A percentile compares a stretch with the other conserved stretches of the same genome.
Conservation (phyloP, 2,888 invertebrate genomes). For the Homarus gammarus region DNA sequence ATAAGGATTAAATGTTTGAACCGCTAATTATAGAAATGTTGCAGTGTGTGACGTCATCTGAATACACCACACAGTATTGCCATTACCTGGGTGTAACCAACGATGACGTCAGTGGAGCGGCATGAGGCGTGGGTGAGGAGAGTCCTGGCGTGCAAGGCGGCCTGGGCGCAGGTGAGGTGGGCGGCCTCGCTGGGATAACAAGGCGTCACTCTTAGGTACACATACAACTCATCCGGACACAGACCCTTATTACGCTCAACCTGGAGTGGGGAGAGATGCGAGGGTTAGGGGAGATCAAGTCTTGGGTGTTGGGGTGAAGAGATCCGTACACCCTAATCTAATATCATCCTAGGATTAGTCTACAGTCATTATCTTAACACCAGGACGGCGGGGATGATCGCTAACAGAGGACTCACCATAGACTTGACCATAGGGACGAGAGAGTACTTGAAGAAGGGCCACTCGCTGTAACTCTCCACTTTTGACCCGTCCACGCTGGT, state of each 20-base stretch:
- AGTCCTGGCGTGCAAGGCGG: slow-evolving; percentile 33
- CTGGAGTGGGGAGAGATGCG: neutral
- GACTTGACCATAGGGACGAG: slow-evolving; percentile 47
- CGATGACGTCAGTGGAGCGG: slow-evolving; percentile 47
- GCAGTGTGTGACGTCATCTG: too few relatives aligned
- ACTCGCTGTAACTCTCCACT: slow-evolving; percentile 61
- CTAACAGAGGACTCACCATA: slow-evolving; percentile 23
- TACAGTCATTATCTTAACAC: too few relatives aligned
- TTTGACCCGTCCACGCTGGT: slow-evolving; percentile 17
- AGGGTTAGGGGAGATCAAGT: neutral
- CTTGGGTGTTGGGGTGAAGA: neutral
- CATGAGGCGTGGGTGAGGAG: slow-evolving; percentile 43
- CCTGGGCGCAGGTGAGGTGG: slow-evolving; percentile 18
- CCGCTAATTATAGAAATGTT: too few relatives aligned
- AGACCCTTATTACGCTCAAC: slow-evolving; percentile 51
- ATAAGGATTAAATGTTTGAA: too few relatives aligned
- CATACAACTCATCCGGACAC: slow-evolving; percentile 56
- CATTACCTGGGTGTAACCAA: slow-evolving; percentile 54
- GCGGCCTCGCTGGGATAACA: slow-evolving; percentile 43
- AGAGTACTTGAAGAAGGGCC: slow-evolving; percentile 52
- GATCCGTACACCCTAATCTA: too few relatives aligned
- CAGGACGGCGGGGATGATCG: too few relatives aligned
- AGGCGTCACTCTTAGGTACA: slow-evolving; percentile 43
- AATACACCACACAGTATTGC: too few relatives aligned
- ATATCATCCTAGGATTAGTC: too few relatives aligned